Evolutionary conservation across 2,888 invertebrate genomes (phyloP), one percentile per base, ranked within the genome.

Genomic region (Dioctria rufipes): DNA sequence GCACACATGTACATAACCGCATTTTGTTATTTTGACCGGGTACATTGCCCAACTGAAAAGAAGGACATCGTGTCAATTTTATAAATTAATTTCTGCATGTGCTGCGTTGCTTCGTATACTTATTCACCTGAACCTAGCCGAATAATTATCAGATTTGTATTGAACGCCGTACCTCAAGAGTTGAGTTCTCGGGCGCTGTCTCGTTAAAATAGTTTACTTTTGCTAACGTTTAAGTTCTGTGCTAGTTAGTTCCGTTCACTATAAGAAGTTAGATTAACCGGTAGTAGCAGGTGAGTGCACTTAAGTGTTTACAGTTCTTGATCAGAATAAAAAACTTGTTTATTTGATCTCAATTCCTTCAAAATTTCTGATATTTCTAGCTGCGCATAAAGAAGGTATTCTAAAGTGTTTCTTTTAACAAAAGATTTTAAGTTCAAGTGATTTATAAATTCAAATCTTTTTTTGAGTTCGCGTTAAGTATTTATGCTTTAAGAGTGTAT

Each of bases 41-140:
- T 46, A 40, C 5, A 49, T 66, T 66, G 40, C 66, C 49, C 66
- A 78, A 78, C 42, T 78, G 3, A 3, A 65, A 46, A 66, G 65
- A 75, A 80, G 66, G 80, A 80, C 67, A 75, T 80, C 75, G 80
- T 80, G 80, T 80, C 43, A 39, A 77, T 66, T 66, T 80, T 80
- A 51, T 80, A 63, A 80, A 80, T 75, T 77, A 71, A 63, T 54
- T 42, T 75, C 46, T 43, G 13, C 25, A 13, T n/a, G 11, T 61
- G 11, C n/a, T 78, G n/a, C 25, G 25, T 25, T 25, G 25, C 25
- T 25, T 25, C 25, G 25, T 25, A 25, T 25, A 25, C 25, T 25
- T 25, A 25, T 25, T 25, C 25, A 25, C 25, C 25, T 25, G 25
- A 25, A 25, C 25, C 25, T 25, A 25, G 25, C 25, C 25, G 25